A percentile compares a stretch with the other conserved stretches of the same genome.
phyloP scores from a whole-genome alignment of 1,140 invertebrate genomes.

The Oedothorax gibbosus region DNA sequence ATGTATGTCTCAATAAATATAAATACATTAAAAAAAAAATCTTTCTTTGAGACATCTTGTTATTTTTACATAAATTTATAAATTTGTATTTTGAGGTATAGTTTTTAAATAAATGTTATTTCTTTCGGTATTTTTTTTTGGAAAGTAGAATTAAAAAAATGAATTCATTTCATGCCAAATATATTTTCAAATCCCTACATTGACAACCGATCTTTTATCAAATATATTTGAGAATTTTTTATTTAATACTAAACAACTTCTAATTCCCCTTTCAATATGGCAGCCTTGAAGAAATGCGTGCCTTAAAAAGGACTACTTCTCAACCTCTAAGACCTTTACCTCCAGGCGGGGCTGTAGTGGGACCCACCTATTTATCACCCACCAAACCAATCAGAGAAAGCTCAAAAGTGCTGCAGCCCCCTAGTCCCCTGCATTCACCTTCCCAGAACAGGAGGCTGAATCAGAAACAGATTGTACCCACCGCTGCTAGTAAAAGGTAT shows the following conservation, averaged over 20 bases:
- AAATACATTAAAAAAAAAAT: too few species aligned
- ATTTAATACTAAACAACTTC: not conserved
- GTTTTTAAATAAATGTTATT: not conserved
- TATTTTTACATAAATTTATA: too few species aligned
- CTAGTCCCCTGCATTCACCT: constrained; percentile 42
- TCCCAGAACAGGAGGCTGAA: constrained; percentile 29
- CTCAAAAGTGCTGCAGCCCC: constrained; percentile 5
- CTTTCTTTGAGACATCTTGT: too few species aligned
- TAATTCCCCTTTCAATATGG: not conserved
- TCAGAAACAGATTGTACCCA: constrained; percentile 36
- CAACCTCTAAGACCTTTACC: constrained; percentile 52
- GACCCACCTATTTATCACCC: constrained; percentile 47
- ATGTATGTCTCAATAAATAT: too few species aligned
- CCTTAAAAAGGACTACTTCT: constrained; percentile 49
- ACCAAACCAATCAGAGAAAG: constrained; percentile 52
- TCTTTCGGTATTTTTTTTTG: not conserved
- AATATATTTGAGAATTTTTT: too few species aligned
- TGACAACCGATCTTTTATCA: too few species aligned
- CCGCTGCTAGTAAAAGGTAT: constrained; percentile 55
- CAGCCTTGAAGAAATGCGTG: constrained; percentile 56
- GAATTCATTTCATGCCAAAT: too few species aligned
- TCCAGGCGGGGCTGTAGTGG: constrained; percentile 18
- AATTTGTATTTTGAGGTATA: not conserved
- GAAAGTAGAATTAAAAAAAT: not conserved
- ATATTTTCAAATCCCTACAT: too few species aligned